Percentiles rank a stretch among this genome's conserved stretches.
Conservation (phyloP, 2,113 vertebrate species). For the Oostethus manadensis region DNA sequence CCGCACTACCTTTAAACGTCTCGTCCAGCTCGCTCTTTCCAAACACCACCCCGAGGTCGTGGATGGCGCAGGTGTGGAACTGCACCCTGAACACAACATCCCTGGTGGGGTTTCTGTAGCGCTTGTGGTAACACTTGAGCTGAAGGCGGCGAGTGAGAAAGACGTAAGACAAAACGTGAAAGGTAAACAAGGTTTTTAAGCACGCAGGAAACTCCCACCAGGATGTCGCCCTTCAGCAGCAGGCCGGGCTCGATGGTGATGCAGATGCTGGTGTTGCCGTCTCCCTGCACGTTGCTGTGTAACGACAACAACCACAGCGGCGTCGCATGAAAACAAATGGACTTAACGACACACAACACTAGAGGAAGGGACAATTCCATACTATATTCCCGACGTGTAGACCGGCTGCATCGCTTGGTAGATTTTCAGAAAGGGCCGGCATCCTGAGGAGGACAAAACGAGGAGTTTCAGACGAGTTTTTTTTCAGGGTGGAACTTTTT, state of each 20-base stretch:
- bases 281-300: slow-evolving; percentile 87
- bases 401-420: slow-evolving; percentile 98
- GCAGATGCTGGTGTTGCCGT: slow-evolving; percentile 95
- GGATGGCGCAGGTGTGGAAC: slow-evolving; percentile 96
- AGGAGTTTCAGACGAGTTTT: no score
- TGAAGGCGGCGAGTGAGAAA: slow-evolving; percentile 33
- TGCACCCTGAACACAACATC: slow-evolving; percentile 93
- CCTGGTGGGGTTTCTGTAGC: slow-evolving; percentile 82
- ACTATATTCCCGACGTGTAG: slow-evolving; percentile 98
- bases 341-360: slow-evolving; percentile 6
- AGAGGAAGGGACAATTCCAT: slow-evolving; percentile 48
- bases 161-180: background rate
- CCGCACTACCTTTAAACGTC: slow-evolving; percentile 84
- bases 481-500: no score
- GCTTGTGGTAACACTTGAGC: slow-evolving; percentile 97
- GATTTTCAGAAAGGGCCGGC: slow-evolving; percentile 97
- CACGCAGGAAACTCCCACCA: slow-evolving; percentile 74
- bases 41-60: slow-evolving; percentile 88
- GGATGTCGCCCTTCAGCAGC: slow-evolving; percentile 92
- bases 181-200: background rate
- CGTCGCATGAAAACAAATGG: background rate
- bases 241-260: slow-evolving; percentile 96
- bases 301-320: slow-evolving; percentile 4
- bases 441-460: slow-evolving; percentile 72
- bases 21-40: slow-evolving; percentile 92